Base-by-base conservation (phyloP, 2,888 invertebrate species). In the Troilus luridus region DNA sequence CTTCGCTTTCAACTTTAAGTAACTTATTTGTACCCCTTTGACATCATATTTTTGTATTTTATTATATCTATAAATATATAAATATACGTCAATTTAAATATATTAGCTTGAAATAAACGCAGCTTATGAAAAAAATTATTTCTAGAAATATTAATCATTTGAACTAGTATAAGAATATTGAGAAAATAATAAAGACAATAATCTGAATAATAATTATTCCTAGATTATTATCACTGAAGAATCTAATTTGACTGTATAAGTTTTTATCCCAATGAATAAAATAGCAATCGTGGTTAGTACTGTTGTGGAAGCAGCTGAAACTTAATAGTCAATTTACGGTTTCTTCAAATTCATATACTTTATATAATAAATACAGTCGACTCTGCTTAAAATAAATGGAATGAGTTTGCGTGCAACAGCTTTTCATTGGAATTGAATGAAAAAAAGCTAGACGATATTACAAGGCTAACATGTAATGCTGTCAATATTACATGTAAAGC, bases 201-300 rank as follows among this genome's bases (percentile, higher is more conserved):
- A 77, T 77, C 72, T 77, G 72, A 77, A 77, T 77, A 77, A 77
- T 77, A 77, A 77, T 77, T 77, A 77, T 77, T 77, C 67, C 24
- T 67, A 77, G 27, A 77, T 77, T 77, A 77, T 41, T 77, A 77
- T 77, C 41, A 77, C 8, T 41, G 27, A 77, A 77, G 17, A 10
- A 77, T 77, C 72, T 77, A 77, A 77, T 77, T 77, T 41, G 41
- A 77, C 17, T 77, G 9, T 27, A 77, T 41, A 17, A 41, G 41
- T 77, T 77, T 27, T 77, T 77, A 77, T 41, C 12, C 17, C 41
- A 27, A 77, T 41, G 8, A 77, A 77, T 19, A 12, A 77, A 77
- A 67, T 67, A 12, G 14, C 67, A 77, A 41, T 77, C 24, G 2
- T 24, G 67, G 12, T 67, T 67, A 12, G 14, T 24, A 67, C 12